These are phyloP conservation scores for Sebastes wilsoni DNA, from an alignment of 2,797 vertebrate genomes.

Conservation along the genomic window DNA sequence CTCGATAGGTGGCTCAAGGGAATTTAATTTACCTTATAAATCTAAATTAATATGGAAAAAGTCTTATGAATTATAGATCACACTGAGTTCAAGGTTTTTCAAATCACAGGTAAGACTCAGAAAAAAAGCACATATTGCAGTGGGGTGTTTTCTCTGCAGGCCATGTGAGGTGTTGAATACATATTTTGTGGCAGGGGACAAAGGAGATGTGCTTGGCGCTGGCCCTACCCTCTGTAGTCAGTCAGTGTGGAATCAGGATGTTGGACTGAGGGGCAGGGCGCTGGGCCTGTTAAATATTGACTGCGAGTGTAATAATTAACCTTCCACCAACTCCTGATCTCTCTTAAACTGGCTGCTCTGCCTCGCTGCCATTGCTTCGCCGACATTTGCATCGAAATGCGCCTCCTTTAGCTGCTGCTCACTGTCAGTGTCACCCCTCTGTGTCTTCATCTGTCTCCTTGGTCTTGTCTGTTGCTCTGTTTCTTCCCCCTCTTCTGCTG, in stretches of 20 bases:
- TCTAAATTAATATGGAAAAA: not conserved
- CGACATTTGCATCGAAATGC: constrained; percentile 37
- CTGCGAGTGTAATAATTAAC: constrained; percentile 85
- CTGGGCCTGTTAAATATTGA: constrained; percentile 86
- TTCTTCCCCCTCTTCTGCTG: not conserved
- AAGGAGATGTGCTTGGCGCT: constrained; percentile 63
- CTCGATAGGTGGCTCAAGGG: not conserved
- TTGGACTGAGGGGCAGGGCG: constrained; percentile 83
- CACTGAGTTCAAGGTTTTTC: not conserved
- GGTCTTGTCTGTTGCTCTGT: not conserved
- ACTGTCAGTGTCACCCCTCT: not conserved
- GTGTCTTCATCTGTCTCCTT: not conserved
- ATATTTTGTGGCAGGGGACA: constrained; percentile 53
- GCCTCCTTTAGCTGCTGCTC: not conserved
- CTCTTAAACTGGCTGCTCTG: constrained; percentile 80
- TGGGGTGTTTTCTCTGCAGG: not conserved
- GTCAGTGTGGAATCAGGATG: constrained; percentile 82
- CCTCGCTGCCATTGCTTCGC: constrained; percentile 70
- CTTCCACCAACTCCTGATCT: constrained; percentile 72
- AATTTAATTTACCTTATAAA: not conserved
- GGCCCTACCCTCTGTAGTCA: constrained; percentile 71
- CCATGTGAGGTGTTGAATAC: constrained; percentile 20
- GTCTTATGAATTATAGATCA: not conserved
- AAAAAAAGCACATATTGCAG: not conserved
- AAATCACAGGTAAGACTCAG: not conserved